These are phyloP conservation scores for Proteles cristata DNA, from an alignment of 2,113 vertebrate genomes.

Conservation along the genomic window DNA sequence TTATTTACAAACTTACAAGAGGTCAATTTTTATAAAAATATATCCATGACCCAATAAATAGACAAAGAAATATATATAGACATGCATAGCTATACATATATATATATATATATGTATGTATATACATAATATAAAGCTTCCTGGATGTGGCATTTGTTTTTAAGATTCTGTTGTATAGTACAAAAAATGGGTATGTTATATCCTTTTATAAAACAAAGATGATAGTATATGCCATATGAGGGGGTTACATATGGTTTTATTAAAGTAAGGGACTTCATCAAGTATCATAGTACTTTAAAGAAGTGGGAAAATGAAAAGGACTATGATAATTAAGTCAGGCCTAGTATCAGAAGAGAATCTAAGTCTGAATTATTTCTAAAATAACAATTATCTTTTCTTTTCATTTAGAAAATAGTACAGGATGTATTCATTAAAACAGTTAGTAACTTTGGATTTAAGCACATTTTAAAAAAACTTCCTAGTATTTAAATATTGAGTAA, in stretches of 20 bases:
- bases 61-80: not conserved
- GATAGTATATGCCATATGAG: not conserved
- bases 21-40: not conserved
- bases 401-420: not conserved
- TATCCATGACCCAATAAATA: not conserved
- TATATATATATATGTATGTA: too few species aligned
- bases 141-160: not conserved
- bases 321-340: not conserved
- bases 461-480: not conserved
- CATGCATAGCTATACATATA: not conserved
- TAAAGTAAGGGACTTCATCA: not conserved
- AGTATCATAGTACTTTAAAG: not conserved
- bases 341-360: not conserved
- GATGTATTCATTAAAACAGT: not conserved
- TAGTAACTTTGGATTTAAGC: not conserved
- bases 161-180: not conserved
- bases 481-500: not conserved
- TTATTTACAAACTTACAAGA: not conserved
- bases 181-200: not conserved
- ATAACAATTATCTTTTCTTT: not conserved
- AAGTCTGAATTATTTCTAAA: not conserved
- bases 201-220: not conserved
- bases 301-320: not conserved
- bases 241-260: not conserved
- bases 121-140: not conserved